phyloP scores from a whole-genome alignment of 2,888 invertebrate species.

The Amphiduros pacificus region DNA sequence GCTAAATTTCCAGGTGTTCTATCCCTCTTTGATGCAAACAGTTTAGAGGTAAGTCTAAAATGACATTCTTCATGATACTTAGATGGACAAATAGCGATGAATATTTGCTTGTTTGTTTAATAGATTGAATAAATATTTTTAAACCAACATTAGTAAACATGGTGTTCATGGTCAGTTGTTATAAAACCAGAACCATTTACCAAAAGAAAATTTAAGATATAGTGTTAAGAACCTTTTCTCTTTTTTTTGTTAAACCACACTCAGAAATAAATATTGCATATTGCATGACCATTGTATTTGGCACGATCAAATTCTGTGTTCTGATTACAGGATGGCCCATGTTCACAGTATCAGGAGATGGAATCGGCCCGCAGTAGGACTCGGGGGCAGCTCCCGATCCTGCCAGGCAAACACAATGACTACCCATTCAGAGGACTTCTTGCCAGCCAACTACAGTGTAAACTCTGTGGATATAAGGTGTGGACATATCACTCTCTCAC shows the following conservation, averaged over 20 bases:
- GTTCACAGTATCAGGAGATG: constrained; percentile 36
- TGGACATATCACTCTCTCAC: neutral
- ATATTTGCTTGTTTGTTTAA: no score
- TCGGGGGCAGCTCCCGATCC: constrained; percentile 38
- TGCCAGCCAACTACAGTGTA: constrained; percentile 77
- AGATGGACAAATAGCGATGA: no score
- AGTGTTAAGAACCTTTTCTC: no score
- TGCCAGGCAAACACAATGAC: constrained; percentile 41
- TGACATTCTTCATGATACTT: no score
- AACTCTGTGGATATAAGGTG: constrained; percentile 72
- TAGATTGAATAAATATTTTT: no score
- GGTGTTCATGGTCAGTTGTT: no score
- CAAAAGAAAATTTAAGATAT: no score
- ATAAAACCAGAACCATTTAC: no score
- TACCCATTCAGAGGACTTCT: constrained; percentile 76
- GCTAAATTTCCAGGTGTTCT: constrained; percentile 45
- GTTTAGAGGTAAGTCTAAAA: constrained; percentile 42
- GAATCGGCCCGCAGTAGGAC: constrained; percentile 37
- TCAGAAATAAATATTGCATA: neutral
- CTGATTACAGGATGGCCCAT: constrained; percentile 29
- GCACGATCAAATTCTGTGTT: no score
- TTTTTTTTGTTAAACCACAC: no score
- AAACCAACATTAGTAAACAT: no score
- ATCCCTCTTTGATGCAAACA: constrained; percentile 51
- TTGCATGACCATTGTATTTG: no score